A percentile compares a stretch with the other conserved stretches of the same genome.
phyloP scores from a whole-genome alignment of 2,113 vertebrate species.

The Strix aluco region DNA sequence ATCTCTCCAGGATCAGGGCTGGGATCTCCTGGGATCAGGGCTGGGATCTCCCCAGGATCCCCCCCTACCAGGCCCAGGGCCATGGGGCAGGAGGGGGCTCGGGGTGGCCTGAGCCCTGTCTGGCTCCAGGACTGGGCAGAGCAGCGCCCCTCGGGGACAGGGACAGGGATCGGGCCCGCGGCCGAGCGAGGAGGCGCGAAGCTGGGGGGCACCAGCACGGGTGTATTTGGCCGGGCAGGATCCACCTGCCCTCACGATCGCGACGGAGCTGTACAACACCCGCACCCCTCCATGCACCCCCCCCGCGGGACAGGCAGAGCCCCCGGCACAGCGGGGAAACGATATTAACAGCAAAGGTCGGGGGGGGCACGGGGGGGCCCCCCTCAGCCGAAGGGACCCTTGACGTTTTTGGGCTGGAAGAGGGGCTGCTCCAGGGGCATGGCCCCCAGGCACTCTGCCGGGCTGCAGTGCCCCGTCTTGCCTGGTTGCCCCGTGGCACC shows the following conservation, averaged over 20 bases:
- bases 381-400: conserved; percentile 85
- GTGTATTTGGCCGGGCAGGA: conserved; percentile 32
- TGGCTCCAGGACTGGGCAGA: not conserved
- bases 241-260: not conserved
- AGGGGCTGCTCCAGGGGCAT: conserved; percentile 84
- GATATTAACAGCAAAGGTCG: not conserved
- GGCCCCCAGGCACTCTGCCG: conserved; percentile 86
- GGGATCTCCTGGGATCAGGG: no score
- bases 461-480: conserved; percentile 89
- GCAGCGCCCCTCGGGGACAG: not conserved
- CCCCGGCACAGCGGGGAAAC: conserved; percentile 38
- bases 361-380: not conserved
- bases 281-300: no score
- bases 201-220: not conserved
- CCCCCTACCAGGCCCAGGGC: not conserved
- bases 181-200: not conserved
- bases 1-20: no score
- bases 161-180: no score
- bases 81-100: not conserved
- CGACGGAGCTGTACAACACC: not conserved
- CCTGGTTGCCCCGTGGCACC: conserved; percentile 84
- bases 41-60: not conserved
- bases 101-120: not conserved
- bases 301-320: not conserved
- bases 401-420: conserved; percentile 88